These are phyloP conservation scores for Morus bassanus DNA, from an alignment of 2,797 vertebrate genomes.

Conservation along the genomic window DNA sequence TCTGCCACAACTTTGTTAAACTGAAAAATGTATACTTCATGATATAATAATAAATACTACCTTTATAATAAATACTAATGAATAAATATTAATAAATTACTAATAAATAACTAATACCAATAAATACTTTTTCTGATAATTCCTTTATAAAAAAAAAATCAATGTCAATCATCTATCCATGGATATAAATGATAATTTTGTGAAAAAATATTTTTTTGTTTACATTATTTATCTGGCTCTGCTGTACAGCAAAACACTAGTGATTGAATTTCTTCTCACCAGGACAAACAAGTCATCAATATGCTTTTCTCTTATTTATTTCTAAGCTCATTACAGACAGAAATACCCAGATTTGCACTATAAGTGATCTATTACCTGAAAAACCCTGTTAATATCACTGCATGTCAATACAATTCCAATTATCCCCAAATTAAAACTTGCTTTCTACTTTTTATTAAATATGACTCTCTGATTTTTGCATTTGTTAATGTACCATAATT, in stretches of 20 bases:
- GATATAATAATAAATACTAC: background rate
- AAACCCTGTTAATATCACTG: background rate
- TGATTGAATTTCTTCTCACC: background rate
- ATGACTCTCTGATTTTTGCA: background rate
- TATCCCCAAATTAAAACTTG: background rate
- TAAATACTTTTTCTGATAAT: background rate
- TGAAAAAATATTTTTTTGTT: background rate
- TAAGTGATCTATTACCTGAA: background rate
- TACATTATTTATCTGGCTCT: background rate
- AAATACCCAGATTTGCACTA: background rate
- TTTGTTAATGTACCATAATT: constrained; percentile 10
- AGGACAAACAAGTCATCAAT: background rate
- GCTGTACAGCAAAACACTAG: background rate
- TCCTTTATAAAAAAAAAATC: background rate
- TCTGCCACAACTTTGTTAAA: background rate
- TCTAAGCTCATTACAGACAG: background rate
- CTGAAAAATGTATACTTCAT: background rate
- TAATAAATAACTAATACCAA: background rate
- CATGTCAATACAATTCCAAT: background rate
- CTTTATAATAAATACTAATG: background rate
- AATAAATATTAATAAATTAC: background rate
- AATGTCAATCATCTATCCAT: background rate
- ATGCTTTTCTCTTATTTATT: background rate
- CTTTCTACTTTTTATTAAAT: constrained; percentile 4
- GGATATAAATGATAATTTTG: background rate